Conservation (phyloP, 2,113 vertebrate species). For the Polyodon spathula region DNA sequence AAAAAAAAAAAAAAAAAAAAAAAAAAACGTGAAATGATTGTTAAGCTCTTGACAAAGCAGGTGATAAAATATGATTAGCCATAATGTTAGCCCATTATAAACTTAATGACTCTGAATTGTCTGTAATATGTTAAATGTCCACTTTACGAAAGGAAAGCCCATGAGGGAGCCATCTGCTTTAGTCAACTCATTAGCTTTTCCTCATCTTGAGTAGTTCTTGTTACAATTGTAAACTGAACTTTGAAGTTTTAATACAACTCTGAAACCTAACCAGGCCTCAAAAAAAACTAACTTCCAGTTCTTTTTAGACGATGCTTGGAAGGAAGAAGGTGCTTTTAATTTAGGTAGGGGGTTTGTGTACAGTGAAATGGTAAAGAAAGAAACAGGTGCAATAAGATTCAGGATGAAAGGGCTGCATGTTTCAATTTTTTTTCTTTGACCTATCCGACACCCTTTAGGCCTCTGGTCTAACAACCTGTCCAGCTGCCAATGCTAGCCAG, state of each 20-base stretch:
- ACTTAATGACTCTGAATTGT: slow-evolving; percentile 6
- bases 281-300: slow-evolving; percentile 38
- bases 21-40: slow-evolving; percentile 5
- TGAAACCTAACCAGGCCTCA: slow-evolving; percentile 62
- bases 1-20: too few species aligned
- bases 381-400: too few species aligned
- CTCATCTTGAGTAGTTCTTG: slow-evolving; percentile 60
- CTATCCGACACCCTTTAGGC: too few species aligned
- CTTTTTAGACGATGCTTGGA: slow-evolving; percentile 28
- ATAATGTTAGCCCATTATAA: slow-evolving; percentile 1
- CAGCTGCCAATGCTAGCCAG: too few species aligned
- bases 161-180: slow-evolving; percentile 41
- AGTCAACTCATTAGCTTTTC: slow-evolving; percentile 48
- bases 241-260: slow-evolving; percentile 71
- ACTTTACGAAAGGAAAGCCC: slow-evolving; percentile 15
- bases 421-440: too few species aligned
- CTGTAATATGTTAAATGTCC: slow-evolving; percentile 7
- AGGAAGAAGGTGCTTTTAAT: not conserved
- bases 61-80: slow-evolving; percentile 10
- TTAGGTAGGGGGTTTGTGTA: not conserved
- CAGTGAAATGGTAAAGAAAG: too few species aligned
- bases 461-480: too few species aligned
- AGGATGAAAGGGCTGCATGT: too few species aligned
- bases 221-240: slow-evolving; percentile 67
- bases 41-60: slow-evolving; percentile 11